These are phyloP conservation scores for Onychostoma macrolepis DNA, from an alignment of 2,113 vertebrate species.

Conservation along the genomic window DNA sequence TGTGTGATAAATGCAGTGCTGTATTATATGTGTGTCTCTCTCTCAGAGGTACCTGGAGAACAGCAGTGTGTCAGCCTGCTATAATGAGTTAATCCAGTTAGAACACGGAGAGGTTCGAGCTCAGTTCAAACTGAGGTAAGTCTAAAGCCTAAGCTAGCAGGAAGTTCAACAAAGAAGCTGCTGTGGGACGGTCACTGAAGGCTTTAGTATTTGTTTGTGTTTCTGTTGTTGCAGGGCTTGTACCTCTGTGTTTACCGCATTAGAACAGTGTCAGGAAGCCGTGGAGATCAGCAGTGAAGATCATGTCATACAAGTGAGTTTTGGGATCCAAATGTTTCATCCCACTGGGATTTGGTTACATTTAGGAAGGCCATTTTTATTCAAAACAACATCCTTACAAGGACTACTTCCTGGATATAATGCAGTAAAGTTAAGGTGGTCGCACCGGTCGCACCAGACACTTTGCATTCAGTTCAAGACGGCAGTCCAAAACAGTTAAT, in stretches of 20 bases:
- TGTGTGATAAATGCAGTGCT: neutral
- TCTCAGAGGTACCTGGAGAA: constrained; percentile 92
- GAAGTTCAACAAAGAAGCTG: neutral
- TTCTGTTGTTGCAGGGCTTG: constrained; percentile 81
- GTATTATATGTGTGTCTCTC: constrained; percentile 26
- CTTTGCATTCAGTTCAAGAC: no score
- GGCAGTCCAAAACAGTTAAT: no score
- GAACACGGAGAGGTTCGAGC: constrained; percentile 91
- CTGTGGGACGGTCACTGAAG: neutral
- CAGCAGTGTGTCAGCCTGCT: constrained; percentile 87
- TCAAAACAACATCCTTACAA: constrained; percentile 17
- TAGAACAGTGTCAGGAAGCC: constrained; percentile 94
- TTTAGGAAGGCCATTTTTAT: neutral
- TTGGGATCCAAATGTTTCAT: neutral
- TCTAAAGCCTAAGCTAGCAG: neutral
- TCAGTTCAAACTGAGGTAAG: constrained; percentile 94
- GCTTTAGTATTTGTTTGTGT: constrained; percentile 16
- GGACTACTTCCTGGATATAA: neutral
- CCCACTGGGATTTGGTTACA: neutral
- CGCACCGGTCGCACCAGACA: no score
- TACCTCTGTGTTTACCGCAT: constrained; percentile 89
- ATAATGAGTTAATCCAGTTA: constrained; percentile 94
- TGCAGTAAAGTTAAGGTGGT: neutral
- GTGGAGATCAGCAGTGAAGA: constrained; percentile 97
- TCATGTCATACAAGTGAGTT: constrained; percentile 92